Evolutionary conservation across 2,113 vertebrate species (phyloP).

Genomic region (Scomber scombrus): DNA sequence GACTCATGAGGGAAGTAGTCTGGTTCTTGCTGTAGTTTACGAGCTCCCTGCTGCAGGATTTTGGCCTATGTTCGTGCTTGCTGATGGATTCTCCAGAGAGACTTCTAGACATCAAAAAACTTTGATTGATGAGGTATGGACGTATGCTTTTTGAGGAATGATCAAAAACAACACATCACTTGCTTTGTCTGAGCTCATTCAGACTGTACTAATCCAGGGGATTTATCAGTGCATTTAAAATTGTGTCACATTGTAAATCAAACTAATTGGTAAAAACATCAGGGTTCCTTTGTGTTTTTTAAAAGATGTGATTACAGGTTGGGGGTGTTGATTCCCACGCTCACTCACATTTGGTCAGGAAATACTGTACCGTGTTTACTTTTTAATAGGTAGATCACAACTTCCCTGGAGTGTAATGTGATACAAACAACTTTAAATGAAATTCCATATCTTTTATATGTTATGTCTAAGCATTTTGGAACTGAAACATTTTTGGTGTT

Average conservation of each 20-base stretch:
- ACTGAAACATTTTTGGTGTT: background rate
- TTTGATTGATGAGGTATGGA: conserved; percentile 35
- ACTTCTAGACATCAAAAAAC: conserved; percentile 30
- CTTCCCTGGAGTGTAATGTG: background rate
- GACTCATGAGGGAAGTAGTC: conserved; percentile 52
- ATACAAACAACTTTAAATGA: background rate
- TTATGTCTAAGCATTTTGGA: no score
- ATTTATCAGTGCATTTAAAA: conserved; percentile 26
- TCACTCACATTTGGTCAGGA: background rate
- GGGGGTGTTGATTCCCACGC: background rate
- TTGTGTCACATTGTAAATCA: conserved; percentile 24
- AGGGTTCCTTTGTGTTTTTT: background rate
- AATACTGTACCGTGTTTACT: background rate
- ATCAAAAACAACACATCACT: conserved; percentile 11
- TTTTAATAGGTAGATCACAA: background rate
- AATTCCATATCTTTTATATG: background rate
- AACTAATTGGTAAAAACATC: background rate
- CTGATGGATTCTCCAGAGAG: conserved; percentile 61
- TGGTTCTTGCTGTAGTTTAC: conserved; percentile 52
- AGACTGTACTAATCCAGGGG: background rate
- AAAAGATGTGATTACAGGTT: background rate
- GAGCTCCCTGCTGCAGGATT: conserved; percentile 42
- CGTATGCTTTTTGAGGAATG: conserved; percentile 12
- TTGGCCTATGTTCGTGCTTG: conserved; percentile 25
- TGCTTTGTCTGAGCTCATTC: conserved; percentile 16